Evolutionary conservation across 2,113 vertebrate species (phyloP).

Genomic region (Caranx melampygus): DNA sequence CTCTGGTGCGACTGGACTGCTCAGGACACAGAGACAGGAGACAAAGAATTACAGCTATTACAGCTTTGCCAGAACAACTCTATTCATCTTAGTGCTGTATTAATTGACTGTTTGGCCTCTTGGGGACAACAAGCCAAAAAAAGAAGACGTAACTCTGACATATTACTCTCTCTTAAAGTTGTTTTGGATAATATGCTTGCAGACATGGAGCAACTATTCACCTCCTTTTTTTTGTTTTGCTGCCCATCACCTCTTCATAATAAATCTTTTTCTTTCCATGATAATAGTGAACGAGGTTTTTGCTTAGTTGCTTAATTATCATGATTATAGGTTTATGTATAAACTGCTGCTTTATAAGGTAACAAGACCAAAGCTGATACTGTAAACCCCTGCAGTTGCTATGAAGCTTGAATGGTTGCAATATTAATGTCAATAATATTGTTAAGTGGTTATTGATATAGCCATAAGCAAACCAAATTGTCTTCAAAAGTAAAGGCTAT

Average conservation of each 20-base stretch:
- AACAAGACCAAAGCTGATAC: neutral
- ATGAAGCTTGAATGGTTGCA: neutral
- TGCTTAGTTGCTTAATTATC: too few species aligned
- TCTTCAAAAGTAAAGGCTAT: neutral
- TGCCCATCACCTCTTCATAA: too few species aligned
- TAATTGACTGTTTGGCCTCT: slow-evolving; percentile 4
- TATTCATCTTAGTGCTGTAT: neutral
- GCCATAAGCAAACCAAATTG: neutral
- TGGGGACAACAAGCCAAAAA: neutral
- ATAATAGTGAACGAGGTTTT: too few species aligned
- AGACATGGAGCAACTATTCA: neutral
- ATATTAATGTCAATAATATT: neutral
- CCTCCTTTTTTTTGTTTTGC: too few species aligned
- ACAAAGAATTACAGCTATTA: slow-evolving; percentile 17
- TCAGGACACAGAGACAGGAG: slow-evolving; percentile 1
- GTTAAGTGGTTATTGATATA: neutral
- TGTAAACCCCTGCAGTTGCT: neutral
- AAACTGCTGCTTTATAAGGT: neutral
- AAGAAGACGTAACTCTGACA: neutral
- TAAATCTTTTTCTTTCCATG: too few species aligned
- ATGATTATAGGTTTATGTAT: neutral
- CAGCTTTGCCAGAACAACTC: neutral
- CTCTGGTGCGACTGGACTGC: slow-evolving; percentile 38
- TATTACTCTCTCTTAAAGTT: neutral
- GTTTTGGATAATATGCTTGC: neutral